These are phyloP conservation scores for Orthosia incerta DNA, from an alignment of 2,888 invertebrate genomes.

Conservation along the genomic window DNA sequence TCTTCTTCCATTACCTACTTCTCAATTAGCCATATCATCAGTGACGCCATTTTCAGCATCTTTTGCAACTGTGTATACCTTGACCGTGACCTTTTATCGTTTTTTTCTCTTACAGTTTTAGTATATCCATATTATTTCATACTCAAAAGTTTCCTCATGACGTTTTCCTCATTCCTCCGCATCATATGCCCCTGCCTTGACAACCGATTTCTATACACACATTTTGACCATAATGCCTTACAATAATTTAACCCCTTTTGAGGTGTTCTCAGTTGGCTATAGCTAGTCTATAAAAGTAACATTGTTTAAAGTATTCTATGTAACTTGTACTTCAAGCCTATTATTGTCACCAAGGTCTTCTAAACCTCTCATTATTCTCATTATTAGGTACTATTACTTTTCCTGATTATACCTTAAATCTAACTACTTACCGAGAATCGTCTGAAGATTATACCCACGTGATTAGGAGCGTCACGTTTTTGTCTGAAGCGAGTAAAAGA, in stretches of 20 bases:
- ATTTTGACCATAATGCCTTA: not conserved
- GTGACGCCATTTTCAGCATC: no score
- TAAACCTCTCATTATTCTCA: constrained; percentile 6
- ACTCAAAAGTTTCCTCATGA: no score
- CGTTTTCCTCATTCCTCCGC: no score
- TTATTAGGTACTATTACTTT: constrained; percentile 11
- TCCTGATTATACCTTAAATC: constrained; percentile 20
- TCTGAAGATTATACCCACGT: constrained; percentile 23
- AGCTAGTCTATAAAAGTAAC: not conserved
- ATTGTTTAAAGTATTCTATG: constrained; percentile 1
- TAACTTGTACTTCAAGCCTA: constrained; percentile 6
- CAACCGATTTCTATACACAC: no score
- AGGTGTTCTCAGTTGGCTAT: no score
- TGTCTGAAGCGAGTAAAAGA: not conserved
- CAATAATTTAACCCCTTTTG: not conserved
- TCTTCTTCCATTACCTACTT: no score
- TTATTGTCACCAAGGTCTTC: constrained; percentile 32
- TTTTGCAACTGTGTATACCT: no score
- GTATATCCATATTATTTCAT: no score
- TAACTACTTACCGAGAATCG: constrained; percentile 13
- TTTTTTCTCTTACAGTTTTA: no score
- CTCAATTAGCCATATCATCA: no score
- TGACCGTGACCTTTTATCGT: no score
- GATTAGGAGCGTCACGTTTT: constrained; percentile 32
- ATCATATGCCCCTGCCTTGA: no score